Evolutionary conservation across 2,113 vertebrate species (phyloP).

Genomic region (Neofelis nebulosa): DNA sequence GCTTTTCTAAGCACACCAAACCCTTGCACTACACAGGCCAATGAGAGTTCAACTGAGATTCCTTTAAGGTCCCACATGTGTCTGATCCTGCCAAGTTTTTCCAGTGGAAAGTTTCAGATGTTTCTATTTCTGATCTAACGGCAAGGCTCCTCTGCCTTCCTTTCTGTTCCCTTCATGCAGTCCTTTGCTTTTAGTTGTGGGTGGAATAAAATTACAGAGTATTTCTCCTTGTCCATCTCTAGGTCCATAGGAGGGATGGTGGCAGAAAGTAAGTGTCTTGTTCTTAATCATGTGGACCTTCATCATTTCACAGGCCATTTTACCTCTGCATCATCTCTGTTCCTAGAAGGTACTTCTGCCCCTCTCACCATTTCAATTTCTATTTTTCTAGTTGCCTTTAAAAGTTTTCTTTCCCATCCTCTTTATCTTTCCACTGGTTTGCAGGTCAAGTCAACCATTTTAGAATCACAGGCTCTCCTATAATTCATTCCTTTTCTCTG

Average conservation of each 20-base stretch:
- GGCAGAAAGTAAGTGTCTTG: neutral
- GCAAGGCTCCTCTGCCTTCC: slow-evolving; percentile 9
- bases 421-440: neutral
- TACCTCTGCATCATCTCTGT: slow-evolving; percentile 6
- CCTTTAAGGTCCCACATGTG: slow-evolving; percentile 38
- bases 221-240: neutral
- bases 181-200: slow-evolving; percentile 22
- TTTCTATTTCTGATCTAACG: slow-evolving; percentile 72
- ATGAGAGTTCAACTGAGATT: slow-evolving; percentile 72
- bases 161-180: slow-evolving; percentile 13
- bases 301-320: neutral
- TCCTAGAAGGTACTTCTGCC: neutral
- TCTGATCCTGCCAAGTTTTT: slow-evolving; percentile 75
- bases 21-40: slow-evolving; percentile 56
- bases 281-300: neutral
- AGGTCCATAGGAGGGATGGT: neutral
- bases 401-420: neutral
- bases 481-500: neutral
- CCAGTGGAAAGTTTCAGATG: slow-evolving; percentile 72
- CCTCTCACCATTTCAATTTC: neutral
- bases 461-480: neutral
- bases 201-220: slow-evolving; percentile 39
- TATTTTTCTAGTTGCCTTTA: neutral
- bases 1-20: slow-evolving; percentile 63
- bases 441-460: neutral